phyloP scores from a whole-genome alignment of 2,888 invertebrate genomes.

The Peribatodes rhomboidaria region DNA sequence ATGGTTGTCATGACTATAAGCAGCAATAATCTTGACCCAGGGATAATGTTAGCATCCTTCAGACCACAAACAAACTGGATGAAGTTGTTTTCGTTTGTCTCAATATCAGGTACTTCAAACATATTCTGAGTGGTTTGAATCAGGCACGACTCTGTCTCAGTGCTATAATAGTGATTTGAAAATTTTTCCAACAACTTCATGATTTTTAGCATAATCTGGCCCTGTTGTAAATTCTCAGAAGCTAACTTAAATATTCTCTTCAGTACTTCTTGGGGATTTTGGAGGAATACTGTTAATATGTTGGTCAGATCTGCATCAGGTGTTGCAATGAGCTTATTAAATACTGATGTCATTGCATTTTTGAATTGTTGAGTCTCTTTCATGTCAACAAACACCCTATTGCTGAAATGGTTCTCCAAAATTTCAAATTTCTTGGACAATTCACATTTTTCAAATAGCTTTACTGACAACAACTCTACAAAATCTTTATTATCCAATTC shows the following conservation, averaged over 20 bases:
- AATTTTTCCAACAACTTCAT: conserved; percentile 67
- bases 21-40: conserved; percentile 66
- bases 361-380: conserved; percentile 59
- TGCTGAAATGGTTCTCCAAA: conserved; percentile 62
- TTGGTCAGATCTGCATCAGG: conserved; percentile 63
- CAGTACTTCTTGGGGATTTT: conserved; percentile 70
- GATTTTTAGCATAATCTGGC: conserved; percentile 69
- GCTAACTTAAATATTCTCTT: conserved; percentile 69
- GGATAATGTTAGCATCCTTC: conserved; percentile 61
- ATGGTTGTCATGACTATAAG: conserved; percentile 75
- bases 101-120: conserved; percentile 60
- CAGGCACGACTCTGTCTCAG: conserved; percentile 71
- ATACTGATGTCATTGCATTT: conserved; percentile 64
- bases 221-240: conserved; percentile 67
- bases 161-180: conserved; percentile 67
- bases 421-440: conserved; percentile 60
- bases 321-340: conserved; percentile 71
- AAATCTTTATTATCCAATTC: conserved; percentile 53
- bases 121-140: conserved; percentile 61
- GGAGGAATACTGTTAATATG: conserved; percentile 69
- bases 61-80: conserved; percentile 67
- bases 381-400: conserved; percentile 61
- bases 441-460: conserved; percentile 65
- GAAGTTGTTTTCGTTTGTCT: conserved; percentile 62
- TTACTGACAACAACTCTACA: conserved; percentile 58